These are phyloP conservation scores for Protodeltote pygarga DNA, from an alignment of 2,888 invertebrate genomes.

Conservation along the genomic window DNA sequence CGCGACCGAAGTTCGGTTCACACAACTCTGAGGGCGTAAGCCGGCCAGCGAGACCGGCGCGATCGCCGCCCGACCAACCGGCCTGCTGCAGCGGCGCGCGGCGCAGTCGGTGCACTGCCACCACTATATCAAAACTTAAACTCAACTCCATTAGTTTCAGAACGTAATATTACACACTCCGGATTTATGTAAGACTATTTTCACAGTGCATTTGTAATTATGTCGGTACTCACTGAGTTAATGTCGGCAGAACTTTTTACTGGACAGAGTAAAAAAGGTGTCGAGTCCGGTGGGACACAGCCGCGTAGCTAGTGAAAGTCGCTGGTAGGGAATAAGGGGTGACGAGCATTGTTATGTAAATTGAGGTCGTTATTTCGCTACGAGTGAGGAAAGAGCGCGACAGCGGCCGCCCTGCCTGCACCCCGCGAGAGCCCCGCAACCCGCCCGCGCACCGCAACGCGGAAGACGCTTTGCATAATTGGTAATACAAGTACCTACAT, in stretches of 20 bases:
- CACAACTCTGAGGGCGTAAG: no score
- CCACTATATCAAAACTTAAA: slow-evolving; percentile 68
- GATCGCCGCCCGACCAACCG: slow-evolving; percentile 28
- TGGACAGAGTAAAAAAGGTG: slow-evolving; percentile 77
- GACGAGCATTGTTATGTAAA: slow-evolving; percentile 87
- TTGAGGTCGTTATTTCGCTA: slow-evolving; percentile 86
- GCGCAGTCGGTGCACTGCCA: slow-evolving; percentile 47
- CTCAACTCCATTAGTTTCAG: slow-evolving; percentile 39
- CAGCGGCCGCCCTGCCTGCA: slow-evolving; percentile 69
- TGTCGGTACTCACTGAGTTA: slow-evolving; percentile 25
- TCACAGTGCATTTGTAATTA: slow-evolving; percentile 23
- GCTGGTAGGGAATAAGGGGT: slow-evolving; percentile 83
- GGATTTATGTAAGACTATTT: slow-evolving; percentile 35
- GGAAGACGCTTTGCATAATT: slow-evolving; percentile 86
- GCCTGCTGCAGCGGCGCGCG: slow-evolving; percentile 34
- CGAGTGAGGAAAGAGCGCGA: slow-evolving; percentile 85
- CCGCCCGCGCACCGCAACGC: slow-evolving; percentile 73
- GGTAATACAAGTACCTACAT: slow-evolving; percentile 79
- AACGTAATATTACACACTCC: slow-evolving; percentile 38
- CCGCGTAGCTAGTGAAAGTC: slow-evolving; percentile 80
- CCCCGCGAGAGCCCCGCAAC: slow-evolving; percentile 56
- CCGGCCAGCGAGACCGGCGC: slow-evolving; percentile 31
- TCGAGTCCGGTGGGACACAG: slow-evolving; percentile 77
- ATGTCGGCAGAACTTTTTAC: slow-evolving; percentile 48
- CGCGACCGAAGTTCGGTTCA: slow-evolving; percentile 63